Evolutionary conservation across 2,888 invertebrate genomes (phyloP), one percentile per base, ranked within the genome.

Genomic region (Blastobasis lacticolella): DNA sequence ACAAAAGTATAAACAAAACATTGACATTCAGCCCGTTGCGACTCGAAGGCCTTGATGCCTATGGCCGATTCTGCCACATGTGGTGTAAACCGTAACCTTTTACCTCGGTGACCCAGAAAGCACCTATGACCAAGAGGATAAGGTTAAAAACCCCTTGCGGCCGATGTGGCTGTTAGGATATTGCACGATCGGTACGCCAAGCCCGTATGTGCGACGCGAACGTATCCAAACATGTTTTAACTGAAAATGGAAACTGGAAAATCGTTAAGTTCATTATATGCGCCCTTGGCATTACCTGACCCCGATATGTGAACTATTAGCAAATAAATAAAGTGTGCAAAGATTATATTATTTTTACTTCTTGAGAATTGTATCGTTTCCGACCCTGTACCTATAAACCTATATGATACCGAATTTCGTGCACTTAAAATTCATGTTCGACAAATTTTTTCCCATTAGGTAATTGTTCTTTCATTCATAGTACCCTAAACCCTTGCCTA

Each of bases 241-340:
- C 86, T 87, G 86, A 86, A 87, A 87, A 86, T 84, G 86, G 84
- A 83, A 86, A 84, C 85, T 84, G 73, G 86, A 75, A 84, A 86
- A 85, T 76, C 59, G 67, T 69, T 73, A 67, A 66, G 61, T 64
- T 63, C 63, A 64, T 65, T 62, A 64, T 41, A 62, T 63, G 7
- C 47, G 76, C 62, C 85, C 85, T 86, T 86, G 85, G 67, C 79
- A 83, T 85, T 81, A 78, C 75, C 71, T 71, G 70, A 64, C 66
- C 54, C 44, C 6, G 23, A 23, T 23, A 23, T 23, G 23, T 23
- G 23, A 2, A 23, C 23, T 23, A 23, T 23, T n/a, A 38, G 10
- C 46, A 46, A 37, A 46, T 37, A 46, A 46, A 37, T 38, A 37
- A n/a, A 38, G 10, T 23, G 23, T 23, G 23, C 23, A 23, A 23